These are phyloP conservation scores for Pterophyllum scalare DNA, from an alignment of 2,113 vertebrate species.

Conservation along the genomic window DNA sequence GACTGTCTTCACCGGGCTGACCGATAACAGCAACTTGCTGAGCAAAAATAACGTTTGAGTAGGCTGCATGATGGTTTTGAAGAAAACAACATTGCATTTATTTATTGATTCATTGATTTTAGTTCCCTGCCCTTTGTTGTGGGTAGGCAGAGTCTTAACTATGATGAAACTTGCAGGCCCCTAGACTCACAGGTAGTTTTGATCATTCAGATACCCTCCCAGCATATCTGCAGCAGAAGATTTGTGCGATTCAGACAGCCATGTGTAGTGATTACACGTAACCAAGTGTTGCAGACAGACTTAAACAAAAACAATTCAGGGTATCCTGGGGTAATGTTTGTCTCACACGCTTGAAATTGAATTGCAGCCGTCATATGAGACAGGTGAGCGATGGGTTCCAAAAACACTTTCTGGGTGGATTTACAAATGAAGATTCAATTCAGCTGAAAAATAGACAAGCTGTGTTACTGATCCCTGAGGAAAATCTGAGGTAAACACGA, in stretches of 20 bases:
- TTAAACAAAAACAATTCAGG: neutral
- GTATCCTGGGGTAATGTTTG: neutral
- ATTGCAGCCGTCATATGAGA: neutral
- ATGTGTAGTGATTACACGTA: neutral
- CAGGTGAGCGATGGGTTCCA: neutral
- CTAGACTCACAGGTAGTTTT: neutral
- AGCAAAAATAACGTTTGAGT: slow-evolving; percentile 2
- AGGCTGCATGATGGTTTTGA: neutral
- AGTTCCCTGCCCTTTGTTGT: neutral
- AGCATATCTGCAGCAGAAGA: neutral
- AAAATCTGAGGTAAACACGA: slow-evolving; percentile 14
- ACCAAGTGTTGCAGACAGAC: neutral
- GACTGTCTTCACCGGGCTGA: neutral
- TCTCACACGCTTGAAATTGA: neutral
- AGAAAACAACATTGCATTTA: neutral
- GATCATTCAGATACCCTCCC: neutral
- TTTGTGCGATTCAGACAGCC: neutral
- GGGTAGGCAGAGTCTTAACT: neutral
- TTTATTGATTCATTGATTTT: slow-evolving; percentile 8
- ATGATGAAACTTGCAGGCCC: neutral
- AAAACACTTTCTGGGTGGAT: neutral
- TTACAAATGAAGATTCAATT: neutral
- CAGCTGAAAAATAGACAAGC: slow-evolving; percentile 1
- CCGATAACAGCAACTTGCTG: neutral
- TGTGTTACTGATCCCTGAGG: slow-evolving; percentile 13